phyloP scores from a whole-genome alignment of 2,113 vertebrate species.

The Oreotrochilus melanogaster region DNA sequence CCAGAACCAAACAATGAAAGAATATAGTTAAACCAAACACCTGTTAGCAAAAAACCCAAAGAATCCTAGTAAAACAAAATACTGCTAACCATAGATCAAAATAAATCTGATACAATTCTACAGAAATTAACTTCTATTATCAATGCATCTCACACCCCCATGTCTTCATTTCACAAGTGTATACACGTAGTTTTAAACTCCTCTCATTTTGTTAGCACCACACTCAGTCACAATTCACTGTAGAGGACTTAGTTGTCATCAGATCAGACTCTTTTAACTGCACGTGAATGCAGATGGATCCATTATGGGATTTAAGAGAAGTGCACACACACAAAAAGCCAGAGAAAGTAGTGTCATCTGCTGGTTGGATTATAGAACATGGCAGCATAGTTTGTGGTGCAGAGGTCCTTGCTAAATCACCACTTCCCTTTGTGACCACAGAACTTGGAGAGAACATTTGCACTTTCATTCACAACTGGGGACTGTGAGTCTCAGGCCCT shows the following conservation, averaged over 20 bases:
- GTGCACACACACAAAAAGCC: neutral
- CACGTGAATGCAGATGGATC: neutral
- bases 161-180: neutral
- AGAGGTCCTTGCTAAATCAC: neutral
- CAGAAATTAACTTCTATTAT: neutral
- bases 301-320: neutral
- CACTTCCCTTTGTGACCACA: neutral
- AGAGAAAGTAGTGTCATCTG: neutral
- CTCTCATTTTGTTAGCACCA: neutral
- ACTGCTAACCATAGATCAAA: conserved; percentile 19
- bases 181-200: neutral
- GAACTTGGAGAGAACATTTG: neutral
- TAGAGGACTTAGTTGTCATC: conserved; percentile 16
- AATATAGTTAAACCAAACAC: conserved; percentile 52
- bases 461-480: neutral
- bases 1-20: conserved; percentile 51
- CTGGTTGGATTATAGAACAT: neutral
- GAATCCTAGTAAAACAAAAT: neutral
- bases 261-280: neutral
- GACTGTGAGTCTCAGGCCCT: neutral
- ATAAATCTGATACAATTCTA: neutral
- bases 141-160: neutral
- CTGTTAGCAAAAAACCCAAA: neutral
- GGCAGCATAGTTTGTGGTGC: neutral
- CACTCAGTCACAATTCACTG: neutral